A percentile compares a stretch with the other conserved stretches of the same genome.
phyloP scores from a whole-genome alignment of 2,888 invertebrate species.

The Chaitophorus viminalis region DNA sequence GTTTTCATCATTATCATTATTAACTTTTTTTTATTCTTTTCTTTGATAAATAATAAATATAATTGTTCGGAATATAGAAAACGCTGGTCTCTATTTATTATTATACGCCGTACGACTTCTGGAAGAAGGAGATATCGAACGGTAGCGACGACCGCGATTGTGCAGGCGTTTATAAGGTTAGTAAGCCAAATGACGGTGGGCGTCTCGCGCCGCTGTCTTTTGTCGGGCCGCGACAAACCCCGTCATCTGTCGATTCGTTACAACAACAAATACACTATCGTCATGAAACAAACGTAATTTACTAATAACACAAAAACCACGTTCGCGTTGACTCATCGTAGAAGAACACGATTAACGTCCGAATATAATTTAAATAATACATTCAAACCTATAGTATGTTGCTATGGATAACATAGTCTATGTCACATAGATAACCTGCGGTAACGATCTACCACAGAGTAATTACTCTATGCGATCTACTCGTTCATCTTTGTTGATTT shows the following conservation, averaged over 20 bases:
- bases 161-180: slow-evolving; percentile 33
- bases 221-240: not conserved
- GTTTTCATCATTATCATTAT: not conserved
- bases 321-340: too few species aligned
- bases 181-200: slow-evolving; percentile 57
- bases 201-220: slow-evolving; percentile 15
- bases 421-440: too few species aligned
- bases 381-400: too few species aligned
- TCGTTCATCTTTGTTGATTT: too few species aligned
- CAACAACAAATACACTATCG: not conserved
- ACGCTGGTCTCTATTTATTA: slow-evolving; percentile 8
- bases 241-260: not conserved
- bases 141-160: not conserved
- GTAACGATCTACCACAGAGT: too few species aligned
- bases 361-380: too few species aligned
- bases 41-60: not conserved
- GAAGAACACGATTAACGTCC: too few species aligned
- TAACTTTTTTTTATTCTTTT: not conserved
- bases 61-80: slow-evolving; percentile 5
- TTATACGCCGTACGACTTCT: not conserved
- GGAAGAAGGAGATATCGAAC: slow-evolving; percentile 1
- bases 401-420: too few species aligned
- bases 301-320: too few species aligned
- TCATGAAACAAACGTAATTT: not conserved
- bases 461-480: too few species aligned